Evolutionary conservation across 2,888 invertebrate genomes (phyloP).

Genomic region (Azorinus chamasolen): DNA sequence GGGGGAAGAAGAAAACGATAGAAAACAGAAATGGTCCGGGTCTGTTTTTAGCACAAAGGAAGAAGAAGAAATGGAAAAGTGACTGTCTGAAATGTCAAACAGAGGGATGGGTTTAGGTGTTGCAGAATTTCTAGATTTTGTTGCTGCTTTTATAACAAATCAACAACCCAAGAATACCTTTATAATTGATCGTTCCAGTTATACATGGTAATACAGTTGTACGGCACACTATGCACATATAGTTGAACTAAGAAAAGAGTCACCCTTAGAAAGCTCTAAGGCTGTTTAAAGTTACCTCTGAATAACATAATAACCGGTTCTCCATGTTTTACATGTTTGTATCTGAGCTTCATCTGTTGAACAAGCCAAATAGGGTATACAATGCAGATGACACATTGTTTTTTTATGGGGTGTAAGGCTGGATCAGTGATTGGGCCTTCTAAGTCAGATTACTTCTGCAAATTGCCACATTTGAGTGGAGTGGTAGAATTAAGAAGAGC

Average conservation of each 20-base stretch:
- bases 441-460: conserved; percentile 11
- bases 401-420: conserved; percentile 33
- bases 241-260: conserved; percentile 34
- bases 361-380: conserved; percentile 32
- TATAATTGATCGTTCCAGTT: conserved; percentile 19
- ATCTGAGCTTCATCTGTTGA: conserved; percentile 6
- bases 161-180: conserved; percentile 37
- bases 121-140: conserved; percentile 46
- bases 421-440: conserved; percentile 40
- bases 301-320: conserved; percentile 33
- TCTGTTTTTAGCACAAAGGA: conserved; percentile 39
- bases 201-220: conserved; percentile 34
- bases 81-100: conserved; percentile 51
- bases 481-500: conserved; percentile 35
- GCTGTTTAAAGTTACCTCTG: conserved; percentile 29
- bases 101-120: conserved; percentile 54
- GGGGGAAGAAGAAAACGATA: conserved; percentile 35
- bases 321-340: conserved; percentile 17
- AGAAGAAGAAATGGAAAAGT: conserved; percentile 53
- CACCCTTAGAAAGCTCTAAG: conserved; percentile 25
- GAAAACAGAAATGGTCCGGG: conserved; percentile 46
- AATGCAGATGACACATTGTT: conserved; percentile 46
- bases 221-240: conserved; percentile 40
- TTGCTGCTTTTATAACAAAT: conserved; percentile 33
- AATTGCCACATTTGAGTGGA: conserved; percentile 50